Base-by-base conservation (phyloP, 1,140 invertebrate genomes). In the Chironomus striatipennis region DNA sequence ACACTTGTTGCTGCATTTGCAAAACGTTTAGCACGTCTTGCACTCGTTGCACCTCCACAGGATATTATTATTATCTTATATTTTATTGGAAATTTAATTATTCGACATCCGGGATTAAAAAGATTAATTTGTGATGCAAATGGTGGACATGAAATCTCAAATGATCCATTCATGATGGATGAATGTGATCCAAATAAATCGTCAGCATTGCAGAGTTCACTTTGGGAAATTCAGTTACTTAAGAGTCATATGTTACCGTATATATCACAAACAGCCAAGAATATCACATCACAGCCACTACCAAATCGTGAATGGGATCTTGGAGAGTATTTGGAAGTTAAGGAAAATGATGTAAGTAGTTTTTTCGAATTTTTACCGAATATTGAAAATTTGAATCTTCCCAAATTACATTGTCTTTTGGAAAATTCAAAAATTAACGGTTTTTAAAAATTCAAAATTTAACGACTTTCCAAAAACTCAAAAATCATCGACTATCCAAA, bases 1-100 rank as follows among this genome's bases (percentile, higher is more conserved):
- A 89, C 91, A 77, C 81, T 98, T 74, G 95, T 98, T 8, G 97
- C 95, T 0, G 93, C 96, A 3, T 99, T 98, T 84, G 90, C 90
- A 4, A 99, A 99, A 84, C 89, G 92, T 74, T 83, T 97, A 57
- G 88, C 94, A 0, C 88, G 96, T 9, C 84, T 98, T 47, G 88
- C 90, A 12, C 84, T 99, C 3, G 84, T 90, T 24, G 94, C 95
- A 21, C 90, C 92, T 17, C 87, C 93, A 0, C 89, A 91, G 76
- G 92, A 94, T 80, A 88, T 94, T 20, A 83, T 88, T 7, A 88
- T 94, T 20, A 87, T 98, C 77, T 84, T 96, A 75, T 87, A 90
- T 18, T 92, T 98, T 73, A 89, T 98, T 57, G 88, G 89, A 18
- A 98, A 98, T 84, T 83, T 98, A 34, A 83, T 98, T 34, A 84